Percentiles rank a stretch among this genome's conserved stretches.
Conservation (phyloP, 2,113 vertebrate species). For the Gavialis gangeticus region DNA sequence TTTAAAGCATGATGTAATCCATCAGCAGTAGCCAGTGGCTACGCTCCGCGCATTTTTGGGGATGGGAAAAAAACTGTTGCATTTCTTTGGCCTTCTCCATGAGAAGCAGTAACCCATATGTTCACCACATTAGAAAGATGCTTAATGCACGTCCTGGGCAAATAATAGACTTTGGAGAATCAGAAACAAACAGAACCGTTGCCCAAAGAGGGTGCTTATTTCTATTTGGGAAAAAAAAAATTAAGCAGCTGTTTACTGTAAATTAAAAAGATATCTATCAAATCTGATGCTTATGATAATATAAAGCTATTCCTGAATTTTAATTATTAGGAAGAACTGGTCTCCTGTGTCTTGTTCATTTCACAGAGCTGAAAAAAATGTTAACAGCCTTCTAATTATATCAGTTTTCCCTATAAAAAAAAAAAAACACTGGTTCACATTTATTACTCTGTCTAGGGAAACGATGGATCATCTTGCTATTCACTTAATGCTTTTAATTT, state of each 20-base stretch:
- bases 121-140: conserved; percentile 25
- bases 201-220: conserved; percentile 8
- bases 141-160: conserved; percentile 60
- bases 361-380: conserved; percentile 37
- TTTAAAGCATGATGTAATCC: neutral
- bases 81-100: conserved; percentile 4
- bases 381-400: conserved; percentile 79
- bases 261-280: conserved; percentile 67
- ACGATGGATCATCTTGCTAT: conserved; percentile 61
- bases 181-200: conserved; percentile 38
- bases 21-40: neutral
- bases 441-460: conserved; percentile 63
- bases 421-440: conserved; percentile 12
- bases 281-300: conserved; percentile 60
- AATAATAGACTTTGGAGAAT: conserved; percentile 22
- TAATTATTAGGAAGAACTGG: conserved; percentile 77
- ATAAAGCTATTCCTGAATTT: conserved; percentile 72
- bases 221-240: neutral
- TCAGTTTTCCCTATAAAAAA: conserved; percentile 64
- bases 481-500: conserved; percentile 68
- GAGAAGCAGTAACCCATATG: conserved; percentile 43
- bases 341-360: conserved; percentile 69
- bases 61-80: neutral
- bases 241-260: conserved; percentile 26
- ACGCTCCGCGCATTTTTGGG: neutral